A percentile compares a stretch with the other conserved stretches of the same genome.
Evolutionary conservation across 2,797 vertebrate genomes (phyloP).

Genomic region (Heterohyrax brucei): DNA sequence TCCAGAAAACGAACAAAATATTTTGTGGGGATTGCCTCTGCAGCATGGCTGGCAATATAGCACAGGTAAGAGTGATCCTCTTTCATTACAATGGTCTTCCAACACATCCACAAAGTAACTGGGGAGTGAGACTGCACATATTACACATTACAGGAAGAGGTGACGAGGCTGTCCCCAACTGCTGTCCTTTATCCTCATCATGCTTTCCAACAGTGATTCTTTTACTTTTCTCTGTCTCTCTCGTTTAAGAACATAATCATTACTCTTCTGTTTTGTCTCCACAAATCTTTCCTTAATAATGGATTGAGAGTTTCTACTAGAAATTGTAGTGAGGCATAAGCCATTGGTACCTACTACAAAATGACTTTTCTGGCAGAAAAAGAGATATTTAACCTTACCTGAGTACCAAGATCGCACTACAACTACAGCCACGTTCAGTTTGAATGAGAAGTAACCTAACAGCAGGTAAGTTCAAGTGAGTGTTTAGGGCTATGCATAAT

Average conservation of each 20-base stretch:
- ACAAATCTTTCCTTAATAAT: background rate
- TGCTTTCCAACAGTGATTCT: background rate
- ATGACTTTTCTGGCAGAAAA: background rate
- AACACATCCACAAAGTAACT: background rate
- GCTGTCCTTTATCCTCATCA: no score
- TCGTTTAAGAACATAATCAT: background rate
- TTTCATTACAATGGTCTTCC: background rate
- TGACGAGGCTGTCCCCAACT: no score
- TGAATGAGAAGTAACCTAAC: background rate
- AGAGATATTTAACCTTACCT: background rate
- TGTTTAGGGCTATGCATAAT: background rate
- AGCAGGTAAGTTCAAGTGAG: background rate
- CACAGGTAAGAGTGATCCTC: constrained; percentile 91
- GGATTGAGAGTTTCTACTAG: background rate
- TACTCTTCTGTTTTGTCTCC: background rate
- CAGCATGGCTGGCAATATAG: constrained; percentile 94
- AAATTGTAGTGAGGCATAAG: background rate
- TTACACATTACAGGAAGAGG: no score
- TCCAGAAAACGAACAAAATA: constrained; percentile 88
- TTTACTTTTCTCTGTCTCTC: background rate
- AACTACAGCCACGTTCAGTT: background rate
- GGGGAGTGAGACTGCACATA: background rate
- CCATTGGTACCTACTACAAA: background rate
- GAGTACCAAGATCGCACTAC: no score
- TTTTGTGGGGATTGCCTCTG: constrained; percentile 94